Percentiles rank a stretch among this genome's conserved stretches.
phyloP scores from a whole-genome alignment of 2,888 invertebrate species.

The Eupithecia subumbrata region DNA sequence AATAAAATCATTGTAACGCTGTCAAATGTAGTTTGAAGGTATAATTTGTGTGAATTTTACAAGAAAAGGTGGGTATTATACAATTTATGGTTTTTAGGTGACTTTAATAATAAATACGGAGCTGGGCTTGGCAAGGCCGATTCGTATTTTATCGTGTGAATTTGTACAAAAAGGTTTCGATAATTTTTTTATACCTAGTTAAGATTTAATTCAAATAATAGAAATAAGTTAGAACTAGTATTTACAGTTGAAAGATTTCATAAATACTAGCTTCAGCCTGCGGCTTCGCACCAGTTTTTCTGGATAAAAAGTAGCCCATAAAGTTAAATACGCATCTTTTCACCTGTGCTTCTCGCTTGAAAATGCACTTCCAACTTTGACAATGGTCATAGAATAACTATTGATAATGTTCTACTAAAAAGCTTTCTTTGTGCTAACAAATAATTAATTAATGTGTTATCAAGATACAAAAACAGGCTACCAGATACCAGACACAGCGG shows the following conservation, averaged over 20 bases:
- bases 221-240: too few species aligned
- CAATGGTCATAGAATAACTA: too few species aligned
- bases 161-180: neutral
- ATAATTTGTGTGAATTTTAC: neutral
- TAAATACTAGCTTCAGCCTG: too few species aligned
- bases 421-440: too few species aligned
- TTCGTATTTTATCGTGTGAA: neutral
- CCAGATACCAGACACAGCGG: conserved; percentile 23
- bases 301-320: too few species aligned
- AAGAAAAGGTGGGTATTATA: neutral
- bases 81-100: conserved; percentile 3
- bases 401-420: too few species aligned
- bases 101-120: neutral
- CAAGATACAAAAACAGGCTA: conserved; percentile 24
- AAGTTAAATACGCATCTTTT: too few species aligned
- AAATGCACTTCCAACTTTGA: too few species aligned
- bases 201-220: neutral
- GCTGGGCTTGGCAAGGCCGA: conserved; percentile 2
- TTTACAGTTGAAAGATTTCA: too few species aligned
- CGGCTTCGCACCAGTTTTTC: too few species aligned
- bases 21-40: conserved; percentile 44
- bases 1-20: conserved; percentile 42
- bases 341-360: too few species aligned
- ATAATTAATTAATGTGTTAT: neutral
- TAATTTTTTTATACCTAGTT: neutral